Base-by-base conservation (phyloP, 2,797 vertebrate genomes). In the Urophycis tenuis region DNA sequence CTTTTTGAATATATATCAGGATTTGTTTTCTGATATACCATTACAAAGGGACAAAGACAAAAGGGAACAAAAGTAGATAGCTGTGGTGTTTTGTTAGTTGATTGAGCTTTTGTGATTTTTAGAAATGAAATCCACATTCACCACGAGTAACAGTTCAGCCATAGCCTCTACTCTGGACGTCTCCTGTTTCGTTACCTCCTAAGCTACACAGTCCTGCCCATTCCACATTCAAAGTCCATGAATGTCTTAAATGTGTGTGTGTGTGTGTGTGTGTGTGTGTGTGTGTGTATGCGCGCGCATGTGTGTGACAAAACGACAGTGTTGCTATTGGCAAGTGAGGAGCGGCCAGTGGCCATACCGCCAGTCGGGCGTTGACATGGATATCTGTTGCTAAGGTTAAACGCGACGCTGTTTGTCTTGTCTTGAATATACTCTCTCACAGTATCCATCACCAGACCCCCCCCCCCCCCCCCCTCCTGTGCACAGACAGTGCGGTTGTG, bases 371-470 rank as follows among this genome's bases (percentile, higher is more conserved):
- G 71, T 75, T 29, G 70, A 77, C 71, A 60, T 83, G 3, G 67
- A 79, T 78, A 29, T 81, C 74, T 75, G 75, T 73, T 70, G 76
- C 82, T 80, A 77, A 82, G 73, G 71, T 79, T 80, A 10, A 79
- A 84, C 86, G 70, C 14, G 22, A 84, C 80, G 71, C 79, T 31
- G 79, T 79, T 60, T 75, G 80, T 80, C n/a, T 74, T 75, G 71
- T 85, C 81, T n/a, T 81, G 72, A 30, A 77, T 78, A 53, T 74
- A 81, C 79, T 81, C 78, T 81, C 78, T 89, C 89, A 89, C 87
- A 90, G 89, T 89, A 84, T 85, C 73, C 30, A 33, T 79, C 77
- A 87, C 81, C 84, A 70, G 75, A 25, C 22, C 53, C 8, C 22
- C n/a, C n/a, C n/a, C n/a, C n/a, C n/a, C n/a, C n/a, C n/a, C n/a